Base-by-base conservation (phyloP, 2,888 invertebrate species). In the Apamea monoglypha region DNA sequence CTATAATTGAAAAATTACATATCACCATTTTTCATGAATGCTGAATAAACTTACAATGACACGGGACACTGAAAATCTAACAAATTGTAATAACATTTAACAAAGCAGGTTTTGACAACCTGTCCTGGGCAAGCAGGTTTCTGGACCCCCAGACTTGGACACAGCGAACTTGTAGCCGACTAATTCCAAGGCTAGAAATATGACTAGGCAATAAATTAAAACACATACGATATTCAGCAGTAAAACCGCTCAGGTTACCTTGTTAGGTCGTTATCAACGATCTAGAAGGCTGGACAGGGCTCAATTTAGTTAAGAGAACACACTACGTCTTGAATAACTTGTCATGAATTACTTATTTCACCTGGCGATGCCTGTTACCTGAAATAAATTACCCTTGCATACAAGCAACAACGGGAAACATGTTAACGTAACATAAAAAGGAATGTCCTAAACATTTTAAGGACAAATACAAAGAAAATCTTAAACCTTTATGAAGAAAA, bases 191-290 rank as follows among this genome's bases (percentile, higher is more conserved):
- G 8, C 74, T 85, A 83, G 69, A 67, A 80, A 32, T 71, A 72
- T 61, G 18, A n/a, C 21, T 50, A 16, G 8, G 7, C 6, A n/a
- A 83, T 84, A 87, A 87, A 78, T 83, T 66, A 83, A 53, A 78
- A 69, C 53, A 36, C 47, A 78, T 63, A 56, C 68, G 80, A 75
- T 87, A 84, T 44, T 56, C 66, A 4, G 25, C 61, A 14, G 40
- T 63, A 63, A 14, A 61, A 63, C 74, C 4, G 5, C 80, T 87
- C 80, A 72, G 47, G 72, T 87, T 84, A 76, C 84, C 40, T 50
- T 50, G 74, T 66, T 32, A 71, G n/a, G 47, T 53, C n/a, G 14
- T 59, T 84, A 87, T 84, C 87, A 50, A 16, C 6, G 7, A 84
- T 84, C 87, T 83, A 73, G 32, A 69, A 10, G 5, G 1, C 66